A percentile compares a stretch with the other conserved stretches of the same genome.
Conservation (phyloP, 1,140 invertebrate species). For the Chlorops oryzae region DNA sequence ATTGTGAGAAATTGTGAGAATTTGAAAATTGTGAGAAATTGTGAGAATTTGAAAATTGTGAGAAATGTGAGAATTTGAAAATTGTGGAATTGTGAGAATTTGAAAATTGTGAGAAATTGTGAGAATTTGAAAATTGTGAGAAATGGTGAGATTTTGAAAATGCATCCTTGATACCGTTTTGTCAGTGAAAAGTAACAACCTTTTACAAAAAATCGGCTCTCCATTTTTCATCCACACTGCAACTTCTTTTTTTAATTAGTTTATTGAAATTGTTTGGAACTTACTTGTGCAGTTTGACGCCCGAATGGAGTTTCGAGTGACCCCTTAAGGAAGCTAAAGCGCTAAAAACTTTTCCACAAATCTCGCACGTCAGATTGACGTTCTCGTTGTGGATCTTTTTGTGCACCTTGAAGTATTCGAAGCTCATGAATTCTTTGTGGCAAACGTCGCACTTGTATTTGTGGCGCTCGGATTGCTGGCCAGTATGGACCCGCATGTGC, state of each 20-base stretch:
- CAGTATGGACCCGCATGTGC: constrained; percentile 45
- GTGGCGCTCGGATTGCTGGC: constrained; percentile 43
- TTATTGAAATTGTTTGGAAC: constrained; percentile 9
- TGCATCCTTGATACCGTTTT: no score
- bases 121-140: no score
- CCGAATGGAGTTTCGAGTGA: constrained; percentile 43
- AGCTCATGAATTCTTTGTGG: constrained; percentile 46
- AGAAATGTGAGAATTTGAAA: no score
- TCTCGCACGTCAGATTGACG: constrained; percentile 44
- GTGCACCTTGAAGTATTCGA: constrained; percentile 46
- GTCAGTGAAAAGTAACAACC: no score
- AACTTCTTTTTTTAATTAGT: neutral
- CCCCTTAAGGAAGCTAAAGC: constrained; percentile 41
- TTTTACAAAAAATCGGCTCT: no score
- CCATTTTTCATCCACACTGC: neutral
- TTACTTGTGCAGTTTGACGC: constrained; percentile 46
- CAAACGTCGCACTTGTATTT: constrained; percentile 48
- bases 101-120: no score
- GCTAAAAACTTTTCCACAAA: constrained; percentile 46
- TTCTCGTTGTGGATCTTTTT: constrained; percentile 47
- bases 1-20: no score
- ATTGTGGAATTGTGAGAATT: no score
- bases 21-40: no score
- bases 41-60: no score
- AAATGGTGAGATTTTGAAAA: no score